Percentiles rank a stretch among this genome's conserved stretches.
These are phyloP conservation scores for Chymomyza fuscimana DNA, from an alignment of 2,888 invertebrate genomes.

Conservation along the genomic window DNA sequence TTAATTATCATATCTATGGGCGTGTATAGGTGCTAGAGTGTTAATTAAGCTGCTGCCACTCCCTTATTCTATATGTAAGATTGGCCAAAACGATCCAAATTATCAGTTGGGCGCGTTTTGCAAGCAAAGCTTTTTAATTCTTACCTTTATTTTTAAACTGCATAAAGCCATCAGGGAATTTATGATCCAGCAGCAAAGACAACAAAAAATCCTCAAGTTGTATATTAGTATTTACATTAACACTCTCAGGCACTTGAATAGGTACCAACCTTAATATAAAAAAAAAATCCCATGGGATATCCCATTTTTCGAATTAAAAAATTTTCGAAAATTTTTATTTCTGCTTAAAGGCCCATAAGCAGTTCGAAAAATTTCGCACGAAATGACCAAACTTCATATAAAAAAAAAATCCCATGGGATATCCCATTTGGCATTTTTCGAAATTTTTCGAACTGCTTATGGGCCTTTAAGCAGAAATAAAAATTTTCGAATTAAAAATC, in stretches of 20 bases:
- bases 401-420: too few species aligned
- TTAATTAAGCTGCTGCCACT: not conserved
- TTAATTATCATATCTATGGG: not conserved
- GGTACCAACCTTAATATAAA: not conserved
- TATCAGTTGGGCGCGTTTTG: not conserved
- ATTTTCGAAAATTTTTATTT: too few species aligned
- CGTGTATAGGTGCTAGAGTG: not conserved
- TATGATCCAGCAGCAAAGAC: not conserved
- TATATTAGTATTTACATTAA: not conserved
- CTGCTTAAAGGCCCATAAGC: too few species aligned
- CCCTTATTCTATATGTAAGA: not conserved
- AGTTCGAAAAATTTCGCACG: too few species aligned
- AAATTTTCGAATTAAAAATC: too few species aligned
- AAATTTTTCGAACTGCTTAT: too few species aligned
- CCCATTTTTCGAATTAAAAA: too few species aligned
- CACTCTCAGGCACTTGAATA: not conserved
- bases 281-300: too few species aligned
- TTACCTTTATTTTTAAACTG: conserved; percentile 1
- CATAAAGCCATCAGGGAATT: not conserved
- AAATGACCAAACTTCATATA: too few species aligned
- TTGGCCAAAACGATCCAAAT: not conserved
- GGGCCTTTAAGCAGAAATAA: too few species aligned
- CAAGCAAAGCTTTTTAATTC: not conserved
- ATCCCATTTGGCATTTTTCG: too few species aligned
- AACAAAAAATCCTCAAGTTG: not conserved